phyloP scores from a whole-genome alignment of 2,888 invertebrate species.

The Cremastinae sp. region DNA sequence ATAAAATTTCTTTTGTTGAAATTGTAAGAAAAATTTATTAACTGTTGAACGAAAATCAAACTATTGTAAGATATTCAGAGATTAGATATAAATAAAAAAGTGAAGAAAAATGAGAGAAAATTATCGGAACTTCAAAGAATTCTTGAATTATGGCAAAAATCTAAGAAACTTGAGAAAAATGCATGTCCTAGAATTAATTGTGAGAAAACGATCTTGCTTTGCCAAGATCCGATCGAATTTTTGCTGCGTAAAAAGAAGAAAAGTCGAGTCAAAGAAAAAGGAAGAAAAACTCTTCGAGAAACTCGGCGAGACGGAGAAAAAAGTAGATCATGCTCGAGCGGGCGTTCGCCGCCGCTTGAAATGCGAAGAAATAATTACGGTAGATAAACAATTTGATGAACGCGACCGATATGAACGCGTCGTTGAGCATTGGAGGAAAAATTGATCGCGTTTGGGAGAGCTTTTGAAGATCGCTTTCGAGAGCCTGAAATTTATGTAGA shows the following conservation, averaged over 20 bases:
- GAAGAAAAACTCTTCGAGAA: conserved; percentile 17
- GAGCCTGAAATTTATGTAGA: too few relatives aligned
- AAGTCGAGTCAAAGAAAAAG: neutral
- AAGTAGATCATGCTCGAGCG: neutral
- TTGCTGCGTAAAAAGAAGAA: conserved; percentile 9
- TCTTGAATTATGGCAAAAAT: neutral
- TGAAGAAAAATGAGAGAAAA: too few relatives aligned
- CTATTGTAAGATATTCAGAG: too few relatives aligned
- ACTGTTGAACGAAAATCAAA: too few relatives aligned
- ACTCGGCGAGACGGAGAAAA: conserved; percentile 38
- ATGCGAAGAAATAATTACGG: neutral
- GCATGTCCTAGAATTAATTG: neutral
- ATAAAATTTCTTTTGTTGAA: too few relatives aligned
- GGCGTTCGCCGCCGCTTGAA: neutral
- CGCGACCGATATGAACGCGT: conserved; percentile 45
- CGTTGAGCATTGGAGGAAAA: conserved; percentile 31
- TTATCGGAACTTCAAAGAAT: too few relatives aligned
- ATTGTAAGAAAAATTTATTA: too few relatives aligned
- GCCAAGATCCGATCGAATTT: neutral
- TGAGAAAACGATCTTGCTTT: conserved; percentile 32
- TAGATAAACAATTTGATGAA: conserved; percentile 43
- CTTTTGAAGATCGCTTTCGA: neutral
- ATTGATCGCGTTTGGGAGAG: conserved; percentile 19
- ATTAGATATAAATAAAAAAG: too few relatives aligned
- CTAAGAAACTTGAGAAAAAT: neutral